phyloP scores from a whole-genome alignment of 1,140 invertebrate species.

The Aethina tumida region DNA sequence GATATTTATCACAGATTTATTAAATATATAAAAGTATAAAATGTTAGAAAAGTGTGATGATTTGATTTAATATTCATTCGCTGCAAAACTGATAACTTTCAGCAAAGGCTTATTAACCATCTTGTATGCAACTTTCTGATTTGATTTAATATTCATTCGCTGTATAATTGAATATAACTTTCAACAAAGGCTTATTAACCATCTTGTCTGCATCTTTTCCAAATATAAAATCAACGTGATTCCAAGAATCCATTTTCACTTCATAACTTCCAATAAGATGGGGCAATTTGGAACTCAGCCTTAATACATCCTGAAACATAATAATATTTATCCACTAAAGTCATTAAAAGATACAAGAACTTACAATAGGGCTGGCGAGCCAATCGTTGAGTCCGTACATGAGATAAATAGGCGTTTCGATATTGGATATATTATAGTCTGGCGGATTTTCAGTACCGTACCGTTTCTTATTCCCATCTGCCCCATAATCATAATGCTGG shows the following conservation, averaged over 20 bases:
- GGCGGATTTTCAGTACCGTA: constrained; percentile 53
- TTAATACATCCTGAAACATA: constrained; percentile 44
- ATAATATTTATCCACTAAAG: too few relatives aligned
- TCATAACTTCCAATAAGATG: constrained; percentile 38
- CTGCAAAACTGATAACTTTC: too few relatives aligned
- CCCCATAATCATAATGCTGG: constrained; percentile 57
- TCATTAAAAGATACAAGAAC: constrained; percentile 16
- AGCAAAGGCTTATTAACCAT: constrained; percentile 49
- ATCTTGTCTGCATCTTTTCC: constrained; percentile 51
- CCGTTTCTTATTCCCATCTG: constrained; percentile 39
- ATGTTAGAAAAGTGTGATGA: too few relatives aligned
- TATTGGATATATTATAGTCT: constrained; percentile 50
- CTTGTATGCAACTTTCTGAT: constrained; percentile 49
- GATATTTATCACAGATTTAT: too few relatives aligned
- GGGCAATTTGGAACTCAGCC: constrained; percentile 38
- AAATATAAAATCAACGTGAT: constrained; percentile 63
- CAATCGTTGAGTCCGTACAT: constrained; percentile 63
- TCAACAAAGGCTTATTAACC: constrained; percentile 46
- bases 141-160: too few relatives aligned
- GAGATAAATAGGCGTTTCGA: constrained; percentile 57
- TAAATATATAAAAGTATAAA: too few relatives aligned
- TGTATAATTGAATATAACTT: too few relatives aligned
- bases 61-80: too few relatives aligned
- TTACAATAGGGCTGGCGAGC: constrained; percentile 47
- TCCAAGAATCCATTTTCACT: constrained; percentile 51